Percentiles rank a stretch among this genome's conserved stretches.
These are phyloP conservation scores for Macrophya alboannulata DNA, from an alignment of 2,888 invertebrate species.

Conservation along the genomic window DNA sequence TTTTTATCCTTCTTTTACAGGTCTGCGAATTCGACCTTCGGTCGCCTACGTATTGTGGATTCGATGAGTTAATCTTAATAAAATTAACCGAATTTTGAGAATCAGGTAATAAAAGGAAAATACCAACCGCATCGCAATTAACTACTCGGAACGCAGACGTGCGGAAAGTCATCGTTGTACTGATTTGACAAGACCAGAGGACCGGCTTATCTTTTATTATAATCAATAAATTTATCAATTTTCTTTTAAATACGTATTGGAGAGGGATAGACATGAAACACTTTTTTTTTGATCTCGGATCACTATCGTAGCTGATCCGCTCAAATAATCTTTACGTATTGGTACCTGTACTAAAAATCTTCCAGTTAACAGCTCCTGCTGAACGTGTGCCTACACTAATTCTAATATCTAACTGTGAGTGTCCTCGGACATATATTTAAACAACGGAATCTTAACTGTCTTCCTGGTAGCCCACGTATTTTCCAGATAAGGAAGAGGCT, in stretches of 20 bases:
- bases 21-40: not conserved
- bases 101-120: not conserved
- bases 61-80: not conserved
- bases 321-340: not conserved
- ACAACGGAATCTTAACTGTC: slow-evolving; percentile 30
- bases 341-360: not conserved
- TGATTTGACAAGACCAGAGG: not conserved
- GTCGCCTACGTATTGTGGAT: not conserved
- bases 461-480: slow-evolving; percentile 58
- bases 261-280: not conserved
- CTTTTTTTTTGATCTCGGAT: not conserved
- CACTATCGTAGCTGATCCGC: not conserved
- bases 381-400: slow-evolving; percentile 8
- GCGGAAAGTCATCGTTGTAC: not conserved
- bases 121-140: too few relatives aligned
- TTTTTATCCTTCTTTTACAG: not conserved
- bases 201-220: not conserved
- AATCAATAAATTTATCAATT: not conserved
- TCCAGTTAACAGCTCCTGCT: slow-evolving; percentile 9
- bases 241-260: not conserved
- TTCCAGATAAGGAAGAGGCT: slow-evolving; percentile 52
- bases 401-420: not conserved
- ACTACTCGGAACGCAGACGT: not conserved
- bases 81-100: not conserved
- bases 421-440: slow-evolving; percentile 41